A percentile compares a stretch with the other conserved stretches of the same genome.
Conservation (phyloP, 2,797 vertebrate species). For the Helicolenus hilgendorfi region DNA sequence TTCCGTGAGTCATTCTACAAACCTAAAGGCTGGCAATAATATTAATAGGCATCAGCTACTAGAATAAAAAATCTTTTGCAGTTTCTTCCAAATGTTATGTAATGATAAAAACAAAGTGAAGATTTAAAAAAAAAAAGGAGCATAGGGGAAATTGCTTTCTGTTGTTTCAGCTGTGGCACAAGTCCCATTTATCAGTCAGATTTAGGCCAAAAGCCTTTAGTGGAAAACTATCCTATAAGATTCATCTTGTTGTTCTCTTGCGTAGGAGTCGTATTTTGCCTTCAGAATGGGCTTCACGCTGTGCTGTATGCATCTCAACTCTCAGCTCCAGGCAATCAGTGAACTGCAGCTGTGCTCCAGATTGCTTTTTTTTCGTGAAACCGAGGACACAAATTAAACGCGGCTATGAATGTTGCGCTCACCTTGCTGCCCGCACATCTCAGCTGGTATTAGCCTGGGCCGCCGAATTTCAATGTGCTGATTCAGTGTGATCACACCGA, state of each 20-base stretch:
- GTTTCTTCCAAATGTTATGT: not conserved
- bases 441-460: not conserved
- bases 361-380: constrained; percentile 49
- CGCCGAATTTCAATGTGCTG: not conserved
- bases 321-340: constrained; percentile 27
- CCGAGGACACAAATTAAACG: constrained; percentile 36
- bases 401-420: constrained; percentile 14
- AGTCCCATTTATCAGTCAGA: not conserved
- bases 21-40: not conserved
- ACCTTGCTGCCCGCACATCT: constrained; percentile 10
- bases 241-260: constrained; percentile 16
- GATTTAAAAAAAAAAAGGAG: not conserved
- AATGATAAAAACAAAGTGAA: not conserved
- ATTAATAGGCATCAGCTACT: not conserved
- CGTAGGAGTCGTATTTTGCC: not conserved
- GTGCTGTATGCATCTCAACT: constrained; percentile 25
- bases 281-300: constrained; percentile 23
- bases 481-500: constrained; percentile 1
- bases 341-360: constrained; percentile 47
- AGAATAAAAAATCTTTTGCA: not conserved
- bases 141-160: not conserved
- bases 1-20: not conserved
- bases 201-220: constrained; percentile 5
- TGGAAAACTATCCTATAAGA: constrained; percentile 5
- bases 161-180: not conserved